A percentile compares a stretch with the other conserved stretches of the same genome.
Evolutionary conservation across 2,888 invertebrate species (phyloP).

Genomic region (Alcis repandata): DNA sequence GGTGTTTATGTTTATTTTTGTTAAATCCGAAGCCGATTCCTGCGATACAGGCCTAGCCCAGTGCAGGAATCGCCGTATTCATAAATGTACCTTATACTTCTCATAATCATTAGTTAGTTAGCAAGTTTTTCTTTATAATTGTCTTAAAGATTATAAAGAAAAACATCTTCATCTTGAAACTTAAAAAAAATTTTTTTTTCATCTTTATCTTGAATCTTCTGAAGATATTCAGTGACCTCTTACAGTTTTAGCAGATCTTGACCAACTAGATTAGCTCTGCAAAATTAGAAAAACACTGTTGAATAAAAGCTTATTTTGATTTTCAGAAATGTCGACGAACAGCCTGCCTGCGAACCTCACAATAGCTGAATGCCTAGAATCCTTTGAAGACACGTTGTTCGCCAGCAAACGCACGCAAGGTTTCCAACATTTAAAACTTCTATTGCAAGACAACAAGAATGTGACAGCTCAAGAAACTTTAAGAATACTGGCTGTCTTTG

Average conservation of each 20-base stretch:
- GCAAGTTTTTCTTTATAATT: too few species aligned
- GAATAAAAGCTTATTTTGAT: constrained; percentile 3
- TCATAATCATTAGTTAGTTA: too few species aligned
- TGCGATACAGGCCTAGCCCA: too few species aligned
- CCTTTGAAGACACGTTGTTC: constrained; percentile 18
- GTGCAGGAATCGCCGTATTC: too few species aligned
- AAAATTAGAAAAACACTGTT: neutral
- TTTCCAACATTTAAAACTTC: constrained; percentile 10
- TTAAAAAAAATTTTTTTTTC: too few species aligned
- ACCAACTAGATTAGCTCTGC: neutral
- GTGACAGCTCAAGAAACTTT: constrained; percentile 10
- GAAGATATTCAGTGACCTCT: neutral
- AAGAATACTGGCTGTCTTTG: constrained; percentile 11
- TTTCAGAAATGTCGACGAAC: constrained; percentile 31
- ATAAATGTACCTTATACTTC: too few species aligned
- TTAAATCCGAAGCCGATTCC: too few species aligned
- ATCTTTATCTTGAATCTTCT: neutral
- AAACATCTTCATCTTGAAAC: too few species aligned
- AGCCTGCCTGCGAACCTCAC: neutral
- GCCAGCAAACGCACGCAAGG: neutral
- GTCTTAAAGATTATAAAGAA: too few species aligned
- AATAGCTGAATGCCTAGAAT: constrained; percentile 8
- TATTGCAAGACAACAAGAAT: constrained; percentile 7
- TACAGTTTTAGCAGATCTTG: neutral
- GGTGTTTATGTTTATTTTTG: too few species aligned